Evolutionary conservation across 2,797 vertebrate genomes (phyloP).

Genomic region (Sorex maritimensis): DNA sequence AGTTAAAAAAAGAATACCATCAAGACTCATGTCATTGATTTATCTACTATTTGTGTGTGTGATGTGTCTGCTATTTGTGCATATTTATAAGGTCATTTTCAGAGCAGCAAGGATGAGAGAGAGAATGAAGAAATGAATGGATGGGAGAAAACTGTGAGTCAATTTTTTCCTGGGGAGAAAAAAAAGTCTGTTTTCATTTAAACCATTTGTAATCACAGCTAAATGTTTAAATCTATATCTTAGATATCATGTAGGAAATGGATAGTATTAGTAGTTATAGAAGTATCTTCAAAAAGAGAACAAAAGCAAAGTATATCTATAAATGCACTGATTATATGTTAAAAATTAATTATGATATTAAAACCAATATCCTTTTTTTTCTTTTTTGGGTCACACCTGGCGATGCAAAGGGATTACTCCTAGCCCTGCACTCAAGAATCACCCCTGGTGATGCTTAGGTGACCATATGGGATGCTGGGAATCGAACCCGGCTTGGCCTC

Average conservation of each 20-base stretch:
- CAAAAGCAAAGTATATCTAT: background rate
- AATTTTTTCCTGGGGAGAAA: background rate
- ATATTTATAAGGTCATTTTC: background rate
- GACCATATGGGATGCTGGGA: too few species aligned
- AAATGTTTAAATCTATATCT: slow-evolving; percentile 46
- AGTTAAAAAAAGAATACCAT: background rate
- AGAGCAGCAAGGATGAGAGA: slow-evolving; percentile 5
- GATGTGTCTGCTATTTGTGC: background rate
- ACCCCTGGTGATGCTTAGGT: too few species aligned
- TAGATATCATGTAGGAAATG: background rate
- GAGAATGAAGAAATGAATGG: background rate
- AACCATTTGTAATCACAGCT: background rate
- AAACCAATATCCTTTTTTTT: background rate
- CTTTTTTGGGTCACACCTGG: too few species aligned
- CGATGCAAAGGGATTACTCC: too few species aligned
- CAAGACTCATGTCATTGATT: background rate
- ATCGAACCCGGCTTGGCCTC: too few species aligned
- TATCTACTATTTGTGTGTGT: background rate
- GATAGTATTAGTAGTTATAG: background rate
- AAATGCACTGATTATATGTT: background rate
- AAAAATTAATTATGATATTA: background rate
- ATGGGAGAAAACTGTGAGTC: background rate
- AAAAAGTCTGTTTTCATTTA: background rate
- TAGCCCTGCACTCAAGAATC: too few species aligned
- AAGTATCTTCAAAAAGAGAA: background rate